These are phyloP conservation scores for Ips typographus DNA, from an alignment of 1,140 invertebrate genomes.

Conservation along the genomic window DNA sequence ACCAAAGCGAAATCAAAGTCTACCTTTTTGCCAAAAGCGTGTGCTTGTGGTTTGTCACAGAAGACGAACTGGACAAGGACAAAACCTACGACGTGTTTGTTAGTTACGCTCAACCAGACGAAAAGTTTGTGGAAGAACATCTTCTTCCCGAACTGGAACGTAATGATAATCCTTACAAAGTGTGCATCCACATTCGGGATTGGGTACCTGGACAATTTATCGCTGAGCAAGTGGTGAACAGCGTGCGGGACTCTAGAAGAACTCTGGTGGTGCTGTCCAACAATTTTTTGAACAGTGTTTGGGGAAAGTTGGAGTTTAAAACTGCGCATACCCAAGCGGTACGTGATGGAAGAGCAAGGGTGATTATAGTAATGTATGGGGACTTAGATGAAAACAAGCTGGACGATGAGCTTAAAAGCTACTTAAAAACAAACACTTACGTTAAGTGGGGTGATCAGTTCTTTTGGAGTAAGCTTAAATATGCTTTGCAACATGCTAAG, in stretches of 20 bases:
- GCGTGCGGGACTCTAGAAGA: slow-evolving; percentile 74
- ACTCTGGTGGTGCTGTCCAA: slow-evolving; percentile 83
- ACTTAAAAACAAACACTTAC: slow-evolving; percentile 84
- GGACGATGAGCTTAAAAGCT: slow-evolving; percentile 73
- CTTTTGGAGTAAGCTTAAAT: slow-evolving; percentile 84
- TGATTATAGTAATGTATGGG: slow-evolving; percentile 73
- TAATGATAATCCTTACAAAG: slow-evolving; percentile 60
- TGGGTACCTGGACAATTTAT: slow-evolving; percentile 78
- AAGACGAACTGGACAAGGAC: slow-evolving; percentile 73
- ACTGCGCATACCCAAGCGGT: slow-evolving; percentile 76
- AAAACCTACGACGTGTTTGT: slow-evolving; percentile 86
- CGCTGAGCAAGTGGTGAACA: slow-evolving; percentile 73
- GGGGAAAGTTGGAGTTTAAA: slow-evolving; percentile 83
- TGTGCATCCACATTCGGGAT: slow-evolving; percentile 81
- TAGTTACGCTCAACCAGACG: slow-evolving; percentile 81
- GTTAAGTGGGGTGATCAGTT: slow-evolving; percentile 79
- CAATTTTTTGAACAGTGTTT: slow-evolving; percentile 79
- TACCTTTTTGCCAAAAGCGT: slow-evolving; percentile 68
- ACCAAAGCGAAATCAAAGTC: slow-evolving; percentile 65
- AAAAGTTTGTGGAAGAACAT: slow-evolving; percentile 68
- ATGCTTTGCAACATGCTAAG: slow-evolving; percentile 53
- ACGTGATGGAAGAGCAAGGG: slow-evolving; percentile 62
- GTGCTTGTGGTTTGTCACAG: slow-evolving; percentile 67
- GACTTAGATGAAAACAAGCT: slow-evolving; percentile 68
- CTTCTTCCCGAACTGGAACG: slow-evolving; percentile 69